Base-by-base conservation (phyloP, 2,113 vertebrate species). In the Odontophorus gujanensis region DNA sequence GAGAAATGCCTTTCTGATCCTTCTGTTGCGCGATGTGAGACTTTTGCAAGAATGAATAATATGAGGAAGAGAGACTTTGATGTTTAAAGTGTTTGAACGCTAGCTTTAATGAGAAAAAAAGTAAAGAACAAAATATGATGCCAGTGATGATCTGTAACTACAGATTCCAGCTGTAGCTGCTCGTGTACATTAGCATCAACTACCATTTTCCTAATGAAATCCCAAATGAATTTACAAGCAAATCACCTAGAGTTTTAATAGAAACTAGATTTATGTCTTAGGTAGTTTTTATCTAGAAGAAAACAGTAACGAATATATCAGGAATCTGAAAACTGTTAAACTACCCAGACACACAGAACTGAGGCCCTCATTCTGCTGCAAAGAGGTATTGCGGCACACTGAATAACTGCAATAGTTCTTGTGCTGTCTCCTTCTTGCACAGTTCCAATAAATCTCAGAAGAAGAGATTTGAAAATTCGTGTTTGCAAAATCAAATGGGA, bases 341-440 rank as follows among this genome's bases (percentile, higher is more conserved):
- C 3, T 38, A 42, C 15, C 5, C 81, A 95, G 87, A 20, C 51
- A 11, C n/a, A 95, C 92, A 92, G 91, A 93, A 71, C 89, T 87
- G 95, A 88, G 93, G 95, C 94, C 96, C 93, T 95, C 96, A 65
- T 28, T 91, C 93, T 95, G 96, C 1, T 91, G 68, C 80, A 43
- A 7, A 61, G 68, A 72, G 87, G 93, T 65, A 96, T 8, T 95
- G 94, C 94, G 91, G 72, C 59, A 45, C 67, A 42, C 34, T 7
- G 9, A 65, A 15, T 2, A 9, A 42, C 7, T 4, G 66, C n/a
- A 32, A 1, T 5, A 4, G 22, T 20, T 18, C 14, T 82, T 28
- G 36, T 10, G 51, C 55, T 83, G 65, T 32, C 38, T 34, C 47
- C 34, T 58, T 25, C 75, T 32, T 22, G 3, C 42, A 6, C 0